Conservation (phyloP, 2,888 invertebrate genomes). For the Tetrapedia diversipes region DNA sequence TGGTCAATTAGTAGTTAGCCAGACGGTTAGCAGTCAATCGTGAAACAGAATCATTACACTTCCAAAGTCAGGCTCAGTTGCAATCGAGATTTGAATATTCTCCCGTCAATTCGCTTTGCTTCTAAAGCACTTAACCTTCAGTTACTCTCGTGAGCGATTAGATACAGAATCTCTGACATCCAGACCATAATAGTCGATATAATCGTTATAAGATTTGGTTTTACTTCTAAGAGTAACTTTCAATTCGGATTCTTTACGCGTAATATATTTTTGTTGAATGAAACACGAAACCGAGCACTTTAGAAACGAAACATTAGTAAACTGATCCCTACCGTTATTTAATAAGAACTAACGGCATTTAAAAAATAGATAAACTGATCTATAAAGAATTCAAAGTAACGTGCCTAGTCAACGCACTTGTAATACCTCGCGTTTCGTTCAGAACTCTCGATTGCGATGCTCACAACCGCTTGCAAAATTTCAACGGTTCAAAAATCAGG, state of each 20-base stretch:
- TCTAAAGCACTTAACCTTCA: background rate
- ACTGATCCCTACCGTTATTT: no score
- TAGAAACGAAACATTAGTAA: no score
- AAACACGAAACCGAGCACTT: no score
- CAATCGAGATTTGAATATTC: slow-evolving; percentile 10
- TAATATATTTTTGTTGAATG: no score
- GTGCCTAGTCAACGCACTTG: background rate
- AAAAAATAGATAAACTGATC: no score
- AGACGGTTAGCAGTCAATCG: slow-evolving; percentile 20
- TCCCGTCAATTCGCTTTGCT: background rate
- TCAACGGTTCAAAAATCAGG: background rate
- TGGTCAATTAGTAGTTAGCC: slow-evolving; percentile 10
- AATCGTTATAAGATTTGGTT: no score
- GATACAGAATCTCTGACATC: background rate
- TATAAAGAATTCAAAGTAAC: no score
- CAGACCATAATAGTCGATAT: no score
- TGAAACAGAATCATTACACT: slow-evolving; percentile 23
- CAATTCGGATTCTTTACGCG: no score
- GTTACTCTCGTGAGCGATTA: background rate
- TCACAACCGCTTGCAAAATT: background rate
- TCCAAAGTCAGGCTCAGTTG: slow-evolving; percentile 20
- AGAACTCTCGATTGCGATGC: background rate
- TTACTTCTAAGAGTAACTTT: no score
- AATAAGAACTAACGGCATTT: no score
- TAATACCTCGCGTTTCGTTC: background rate